A percentile compares a stretch with the other conserved stretches of the same genome.
phyloP scores from a whole-genome alignment of 2,888 invertebrate species.

The Scaptomyza reducta region DNA sequence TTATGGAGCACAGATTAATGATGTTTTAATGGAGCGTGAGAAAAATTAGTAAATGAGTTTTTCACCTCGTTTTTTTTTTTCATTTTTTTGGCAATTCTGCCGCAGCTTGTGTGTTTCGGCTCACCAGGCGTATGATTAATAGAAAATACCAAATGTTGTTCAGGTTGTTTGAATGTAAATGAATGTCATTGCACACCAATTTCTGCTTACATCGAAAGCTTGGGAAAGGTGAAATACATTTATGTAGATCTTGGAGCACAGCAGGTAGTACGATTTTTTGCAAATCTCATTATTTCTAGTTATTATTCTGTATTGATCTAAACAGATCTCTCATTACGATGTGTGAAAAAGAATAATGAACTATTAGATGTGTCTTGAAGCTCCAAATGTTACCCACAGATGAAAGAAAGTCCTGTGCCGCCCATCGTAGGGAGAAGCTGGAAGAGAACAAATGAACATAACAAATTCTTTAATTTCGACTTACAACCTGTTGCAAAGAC shows the following conservation, averaged over 20 bases:
- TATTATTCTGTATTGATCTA: neutral
- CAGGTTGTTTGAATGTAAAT: conserved; percentile 17
- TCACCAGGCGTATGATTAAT: conserved; percentile 64
- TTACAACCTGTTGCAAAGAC: conserved; percentile 72
- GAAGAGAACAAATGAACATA: conserved; percentile 63
- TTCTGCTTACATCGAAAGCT: conserved; percentile 4
- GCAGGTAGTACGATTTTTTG: conserved; percentile 6
- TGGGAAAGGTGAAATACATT: conserved; percentile 19
- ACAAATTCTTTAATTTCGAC: conserved; percentile 73
- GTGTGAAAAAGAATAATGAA: neutral
- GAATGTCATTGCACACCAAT: conserved; percentile 25
- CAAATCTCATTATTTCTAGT: conserved; percentile 4
- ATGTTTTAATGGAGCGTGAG: conserved; percentile 77
- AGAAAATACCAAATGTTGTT: conserved; percentile 52
- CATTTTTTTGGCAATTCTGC: conserved; percentile 43
- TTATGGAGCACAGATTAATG: conserved; percentile 62
- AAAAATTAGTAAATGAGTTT: conserved; percentile 40
- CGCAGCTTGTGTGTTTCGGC: conserved; percentile 55
- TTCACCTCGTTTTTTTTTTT: conserved; percentile 4
- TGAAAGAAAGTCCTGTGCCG: conserved; percentile 6
- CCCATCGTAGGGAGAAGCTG: conserved; percentile 30
- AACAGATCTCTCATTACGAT: neutral
- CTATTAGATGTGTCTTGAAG: too few relatives aligned
- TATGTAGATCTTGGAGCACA: conserved; percentile 2
- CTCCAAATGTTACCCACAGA: neutral